Evolutionary conservation across 37 sponge, comb jelly and placozoan species (phyloP).

Genomic region (Cladorhizidae sp.): DNA sequence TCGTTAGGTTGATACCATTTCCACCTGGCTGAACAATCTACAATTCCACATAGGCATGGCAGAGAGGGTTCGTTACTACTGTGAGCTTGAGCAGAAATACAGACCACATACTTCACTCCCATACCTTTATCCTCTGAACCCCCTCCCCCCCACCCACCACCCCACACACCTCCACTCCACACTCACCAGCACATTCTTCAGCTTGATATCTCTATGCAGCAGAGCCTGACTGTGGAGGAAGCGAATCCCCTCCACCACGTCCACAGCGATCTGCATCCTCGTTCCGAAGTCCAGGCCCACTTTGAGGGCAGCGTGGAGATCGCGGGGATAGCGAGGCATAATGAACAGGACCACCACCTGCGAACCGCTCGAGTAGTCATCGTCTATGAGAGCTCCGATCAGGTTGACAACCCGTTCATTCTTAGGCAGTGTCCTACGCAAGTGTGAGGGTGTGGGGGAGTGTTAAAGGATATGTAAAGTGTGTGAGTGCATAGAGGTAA

Average conservation of each 20-base stretch:
- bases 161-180: too few relatives aligned
- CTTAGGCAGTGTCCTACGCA: slow-evolving; percentile 79
- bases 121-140: too few relatives aligned
- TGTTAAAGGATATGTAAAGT: too few relatives aligned
- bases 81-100: too few relatives aligned
- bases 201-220: slow-evolving; percentile 96
- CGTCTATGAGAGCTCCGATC: slow-evolving; percentile 88
- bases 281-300: slow-evolving; percentile 77
- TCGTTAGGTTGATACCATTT: too few relatives aligned
- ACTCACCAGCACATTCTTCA: slow-evolving; percentile 97
- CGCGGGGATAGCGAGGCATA: slow-evolving; percentile 92
- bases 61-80: too few relatives aligned
- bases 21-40: too few relatives aligned
- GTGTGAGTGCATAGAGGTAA: neutral
- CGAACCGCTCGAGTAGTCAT: slow-evolving; percentile 73
- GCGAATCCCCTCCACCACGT: slow-evolving; percentile 93
- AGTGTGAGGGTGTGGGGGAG: too few relatives aligned
- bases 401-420: slow-evolving; percentile 90
- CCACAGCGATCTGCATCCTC: slow-evolving; percentile 87
- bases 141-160: too few relatives aligned
- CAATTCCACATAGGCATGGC: too few relatives aligned
- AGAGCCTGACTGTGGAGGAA: slow-evolving; percentile 97
- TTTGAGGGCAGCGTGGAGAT: slow-evolving; percentile 94
- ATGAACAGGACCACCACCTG: slow-evolving; percentile 86
- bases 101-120: too few relatives aligned